Percentiles rank a stretch among this genome's conserved stretches.
These are phyloP conservation scores for Polyergus mexicanus DNA, from an alignment of 1,140 invertebrate genomes.

Conservation along the genomic window DNA sequence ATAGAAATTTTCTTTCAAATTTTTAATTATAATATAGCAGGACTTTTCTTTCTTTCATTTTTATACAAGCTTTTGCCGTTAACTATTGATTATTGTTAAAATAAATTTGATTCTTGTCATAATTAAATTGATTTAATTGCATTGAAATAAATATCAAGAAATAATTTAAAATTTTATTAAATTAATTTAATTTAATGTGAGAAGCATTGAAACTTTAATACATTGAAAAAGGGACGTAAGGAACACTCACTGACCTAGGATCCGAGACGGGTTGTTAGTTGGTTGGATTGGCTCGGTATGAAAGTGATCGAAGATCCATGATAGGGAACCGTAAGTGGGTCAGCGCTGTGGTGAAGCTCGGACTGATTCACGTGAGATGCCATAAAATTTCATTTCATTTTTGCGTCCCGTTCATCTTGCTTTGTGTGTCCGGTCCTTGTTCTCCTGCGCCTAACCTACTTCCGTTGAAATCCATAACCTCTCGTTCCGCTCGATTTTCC, in stretches of 20 bases:
- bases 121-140: neutral
- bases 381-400: slow-evolving; percentile 67
- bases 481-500: slow-evolving; percentile 15
- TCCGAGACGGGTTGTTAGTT: slow-evolving; percentile 33
- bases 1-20: neutral
- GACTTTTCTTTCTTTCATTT: neutral
- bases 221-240: slow-evolving; percentile 10
- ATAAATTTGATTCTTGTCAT: neutral
- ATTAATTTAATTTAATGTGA: too few species aligned
- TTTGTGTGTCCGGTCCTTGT: slow-evolving; percentile 28
- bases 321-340: slow-evolving; percentile 71
- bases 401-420: slow-evolving; percentile 36
- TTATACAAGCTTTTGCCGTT: neutral
- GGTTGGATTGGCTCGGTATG: slow-evolving; percentile 51
- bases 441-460: slow-evolving; percentile 15
- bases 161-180: neutral
- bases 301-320: slow-evolving; percentile 70
- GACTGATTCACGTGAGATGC: neutral
- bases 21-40: neutral
- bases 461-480: slow-evolving; percentile 2
- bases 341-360: slow-evolving; percentile 40
- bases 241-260: slow-evolving; percentile 71
- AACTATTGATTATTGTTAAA: slow-evolving; percentile 1
- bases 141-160: too few species aligned
- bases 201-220: neutral